phyloP scores from a whole-genome alignment of 1,140 invertebrate species.

The Octopus bimaculoides region DNA sequence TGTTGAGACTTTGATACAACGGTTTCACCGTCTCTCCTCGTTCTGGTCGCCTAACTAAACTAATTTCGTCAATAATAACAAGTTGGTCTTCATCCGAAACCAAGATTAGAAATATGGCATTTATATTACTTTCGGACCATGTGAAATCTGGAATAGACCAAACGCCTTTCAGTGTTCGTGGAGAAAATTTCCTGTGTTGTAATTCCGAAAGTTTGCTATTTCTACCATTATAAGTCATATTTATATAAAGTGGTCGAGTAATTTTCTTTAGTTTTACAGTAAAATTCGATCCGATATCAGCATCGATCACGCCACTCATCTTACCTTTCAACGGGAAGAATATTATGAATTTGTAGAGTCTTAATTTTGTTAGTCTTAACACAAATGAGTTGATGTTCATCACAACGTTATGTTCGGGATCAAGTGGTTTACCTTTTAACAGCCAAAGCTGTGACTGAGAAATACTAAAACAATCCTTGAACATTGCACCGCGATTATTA shows the following conservation, averaged over 20 bases:
- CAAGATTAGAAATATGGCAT: conserved; percentile 22
- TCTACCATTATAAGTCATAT: conserved; percentile 23
- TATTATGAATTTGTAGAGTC: neutral
- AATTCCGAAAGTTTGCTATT: conserved; percentile 16
- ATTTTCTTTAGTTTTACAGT: conserved; percentile 16
- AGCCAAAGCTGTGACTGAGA: neutral
- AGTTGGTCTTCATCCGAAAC: conserved; percentile 17
- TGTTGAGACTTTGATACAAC: conserved; percentile 21
- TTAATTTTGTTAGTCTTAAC: neutral
- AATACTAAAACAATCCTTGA: neutral
- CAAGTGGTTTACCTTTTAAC: neutral
- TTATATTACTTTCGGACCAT: conserved; percentile 28
- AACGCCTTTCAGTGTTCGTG: neutral
- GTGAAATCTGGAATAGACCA: conserved; percentile 32
- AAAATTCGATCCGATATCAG: conserved; percentile 30
- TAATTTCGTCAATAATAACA: conserved; percentile 22
- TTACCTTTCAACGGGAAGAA: conserved; percentile 17
- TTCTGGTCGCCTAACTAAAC: conserved; percentile 24
- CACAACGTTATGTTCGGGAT: neutral
- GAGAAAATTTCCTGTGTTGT: conserved; percentile 16
- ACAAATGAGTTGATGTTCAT: neutral
- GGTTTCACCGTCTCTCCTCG: conserved; percentile 19
- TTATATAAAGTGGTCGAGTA: conserved; percentile 15
- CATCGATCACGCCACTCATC: conserved; percentile 27
- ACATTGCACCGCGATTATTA: neutral